Evolutionary conservation across 2,888 invertebrate species (phyloP).

Genomic region (Habroteleia sp.): DNA sequence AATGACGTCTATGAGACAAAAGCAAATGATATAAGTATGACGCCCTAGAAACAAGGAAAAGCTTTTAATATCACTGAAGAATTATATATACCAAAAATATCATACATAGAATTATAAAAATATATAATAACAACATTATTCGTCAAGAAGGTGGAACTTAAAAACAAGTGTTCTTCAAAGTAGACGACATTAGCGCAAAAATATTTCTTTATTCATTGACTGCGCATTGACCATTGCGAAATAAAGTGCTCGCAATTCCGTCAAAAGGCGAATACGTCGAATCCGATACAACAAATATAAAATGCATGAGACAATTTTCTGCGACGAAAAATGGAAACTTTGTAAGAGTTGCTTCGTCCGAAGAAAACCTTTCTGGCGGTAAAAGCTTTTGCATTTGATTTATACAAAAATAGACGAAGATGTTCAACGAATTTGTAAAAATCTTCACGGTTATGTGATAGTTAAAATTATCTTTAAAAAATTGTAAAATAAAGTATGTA

Average conservation of each 20-base stretch:
- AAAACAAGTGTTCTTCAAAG: too few species aligned
- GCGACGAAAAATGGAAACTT: slow-evolving; percentile 42
- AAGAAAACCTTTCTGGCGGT: slow-evolving; percentile 30
- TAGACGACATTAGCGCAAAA: neutral
- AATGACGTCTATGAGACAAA: slow-evolving; percentile 32
- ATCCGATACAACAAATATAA: slow-evolving; percentile 51
- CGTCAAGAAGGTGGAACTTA: too few species aligned
- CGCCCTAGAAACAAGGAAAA: slow-evolving; percentile 47
- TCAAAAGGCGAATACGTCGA: slow-evolving; percentile 41
- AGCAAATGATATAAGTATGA: slow-evolving; percentile 16
- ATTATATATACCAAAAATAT: slow-evolving; percentile 33
- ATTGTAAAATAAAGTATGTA: too few species aligned
- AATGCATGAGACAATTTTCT: slow-evolving; percentile 60
- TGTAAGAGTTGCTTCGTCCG: slow-evolving; percentile 24
- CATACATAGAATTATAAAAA: slow-evolving; percentile 15
- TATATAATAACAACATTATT: too few species aligned
- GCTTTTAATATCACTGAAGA: slow-evolving; percentile 54
- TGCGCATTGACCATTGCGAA: slow-evolving; percentile 13
- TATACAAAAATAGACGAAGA: slow-evolving; percentile 19
- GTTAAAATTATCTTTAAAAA: too few species aligned
- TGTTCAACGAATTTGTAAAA: too few species aligned
- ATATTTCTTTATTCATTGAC: slow-evolving; percentile 42
- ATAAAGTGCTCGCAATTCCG: slow-evolving; percentile 35
- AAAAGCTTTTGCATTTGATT: slow-evolving; percentile 47
- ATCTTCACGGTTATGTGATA: too few species aligned